Evolutionary conservation across 2,113 vertebrate genomes (phyloP).

Genomic region (Grus americana): DNA sequence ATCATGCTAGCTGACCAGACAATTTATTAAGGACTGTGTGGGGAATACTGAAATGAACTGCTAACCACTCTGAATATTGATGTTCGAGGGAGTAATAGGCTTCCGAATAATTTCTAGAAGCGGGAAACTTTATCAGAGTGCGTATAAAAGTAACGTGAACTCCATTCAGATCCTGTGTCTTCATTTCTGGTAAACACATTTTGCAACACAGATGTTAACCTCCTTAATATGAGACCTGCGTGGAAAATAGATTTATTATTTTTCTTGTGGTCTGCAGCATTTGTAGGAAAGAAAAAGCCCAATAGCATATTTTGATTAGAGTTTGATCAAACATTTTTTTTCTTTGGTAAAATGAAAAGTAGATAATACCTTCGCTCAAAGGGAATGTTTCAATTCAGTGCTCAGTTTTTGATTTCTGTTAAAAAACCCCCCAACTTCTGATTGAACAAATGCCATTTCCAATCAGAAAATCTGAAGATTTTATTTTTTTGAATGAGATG

Average conservation of each 20-base stretch:
- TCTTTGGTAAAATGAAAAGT: background rate
- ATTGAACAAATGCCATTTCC: background rate
- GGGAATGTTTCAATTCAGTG: background rate
- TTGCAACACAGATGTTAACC: background rate
- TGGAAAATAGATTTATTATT: background rate
- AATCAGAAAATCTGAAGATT: background rate
- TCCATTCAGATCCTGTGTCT: background rate
- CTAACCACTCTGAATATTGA: constrained; percentile 6
- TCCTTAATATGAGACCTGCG: background rate
- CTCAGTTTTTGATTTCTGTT: background rate
- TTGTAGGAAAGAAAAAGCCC: background rate
- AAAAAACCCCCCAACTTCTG: background rate
- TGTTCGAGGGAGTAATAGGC: background rate
- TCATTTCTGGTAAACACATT: background rate
- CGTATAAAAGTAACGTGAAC: background rate
- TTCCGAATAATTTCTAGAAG: background rate
- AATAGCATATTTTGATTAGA: background rate
- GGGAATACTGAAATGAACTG: constrained; percentile 18
- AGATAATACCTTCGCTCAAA: background rate
- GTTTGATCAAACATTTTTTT: background rate
- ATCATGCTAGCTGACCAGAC: constrained; percentile 9
- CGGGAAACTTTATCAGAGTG: background rate
- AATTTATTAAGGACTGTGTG: constrained; percentile 5
- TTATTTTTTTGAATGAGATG: background rate
- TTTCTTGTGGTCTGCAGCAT: background rate